Base-by-base conservation (phyloP, 2,888 invertebrate species). In the Ceraclea dissimilis region DNA sequence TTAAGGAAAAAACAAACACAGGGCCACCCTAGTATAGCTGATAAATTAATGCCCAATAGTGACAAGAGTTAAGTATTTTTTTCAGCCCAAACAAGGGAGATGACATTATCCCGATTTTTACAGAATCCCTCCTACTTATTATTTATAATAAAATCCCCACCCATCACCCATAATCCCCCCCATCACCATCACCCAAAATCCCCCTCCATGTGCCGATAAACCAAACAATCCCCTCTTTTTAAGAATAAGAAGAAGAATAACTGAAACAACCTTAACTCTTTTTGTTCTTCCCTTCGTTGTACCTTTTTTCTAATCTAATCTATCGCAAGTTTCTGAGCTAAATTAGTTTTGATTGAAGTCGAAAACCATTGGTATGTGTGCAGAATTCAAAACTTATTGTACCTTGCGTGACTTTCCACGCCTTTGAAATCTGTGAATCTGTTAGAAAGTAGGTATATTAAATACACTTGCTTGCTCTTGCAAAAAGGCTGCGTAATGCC, bases 281-380 rank as follows among this genome's bases (percentile, higher is more conserved):
- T 60, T 58, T 56, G 58, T 60, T 58, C 55, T 56, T 54, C 57
- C 57, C 60, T 58, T n/a, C n/a, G 56, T 58, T 60, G 61, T 60
- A 57, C 60, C 57, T n/a, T n/a, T 60, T 60, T 60, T 58, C 60
- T 60, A 60, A 62, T 62, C 60, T 62, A 60, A 60, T 62, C 62
- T 62, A 60, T 60, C 51, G 58, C 51, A 48, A 53, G 59, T 56
- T 58, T 59, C 58, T 58, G 54, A 48, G 51, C 56, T 54, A 57
- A 60, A 60, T 59, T 61, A 59, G 59, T 59, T 53, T 54, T 53
- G 50, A 48, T 48, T 50, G 54, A 49, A 43, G 48, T 54, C 44
- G 54, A 21, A 33, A 57, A 57, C 57, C 51, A 51, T 10, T 20
- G 46, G 17, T 46, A 18, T 8, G 11, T 18, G 39, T 26, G 26